These are phyloP conservation scores for Hemistola chrysoprasaria DNA, from an alignment of 2,888 invertebrate species.

Conservation along the genomic window DNA sequence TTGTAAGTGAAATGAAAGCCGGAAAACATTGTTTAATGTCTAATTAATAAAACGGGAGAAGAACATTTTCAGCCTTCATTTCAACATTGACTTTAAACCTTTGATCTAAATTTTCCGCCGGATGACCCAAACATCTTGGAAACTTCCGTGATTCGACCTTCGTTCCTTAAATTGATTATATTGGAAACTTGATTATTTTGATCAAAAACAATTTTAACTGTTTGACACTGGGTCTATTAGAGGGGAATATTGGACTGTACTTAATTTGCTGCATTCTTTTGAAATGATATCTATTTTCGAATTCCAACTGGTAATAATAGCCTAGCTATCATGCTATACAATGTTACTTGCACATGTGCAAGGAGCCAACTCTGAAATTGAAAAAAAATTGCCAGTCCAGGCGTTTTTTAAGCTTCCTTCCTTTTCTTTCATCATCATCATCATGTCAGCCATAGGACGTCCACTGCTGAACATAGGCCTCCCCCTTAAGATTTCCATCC, in stretches of 20 bases:
- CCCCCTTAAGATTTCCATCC: too few relatives aligned
- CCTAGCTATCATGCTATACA: too few relatives aligned
- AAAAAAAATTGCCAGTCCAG: too few relatives aligned
- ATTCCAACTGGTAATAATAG: too few relatives aligned
- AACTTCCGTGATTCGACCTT: slow-evolving; percentile 23
- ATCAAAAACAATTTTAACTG: slow-evolving; percentile 16
- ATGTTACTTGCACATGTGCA: too few relatives aligned
- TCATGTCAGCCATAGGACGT: too few relatives aligned
- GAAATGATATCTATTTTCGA: too few relatives aligned
- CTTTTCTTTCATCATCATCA: too few relatives aligned
- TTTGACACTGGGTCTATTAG: slow-evolving; percentile 11
- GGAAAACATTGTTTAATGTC: slow-evolving; percentile 12
- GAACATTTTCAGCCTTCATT: slow-evolving; percentile 24
- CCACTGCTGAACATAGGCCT: too few relatives aligned
- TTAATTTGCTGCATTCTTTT: too few relatives aligned
- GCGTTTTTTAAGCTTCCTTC: too few relatives aligned
- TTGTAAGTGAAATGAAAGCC: slow-evolving; percentile 13
- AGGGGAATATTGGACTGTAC: too few relatives aligned
- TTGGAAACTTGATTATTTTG: slow-evolving; percentile 24
- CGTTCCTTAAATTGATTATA: slow-evolving; percentile 23
- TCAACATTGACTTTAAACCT: slow-evolving; percentile 25
- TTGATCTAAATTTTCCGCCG: slow-evolving; percentile 29
- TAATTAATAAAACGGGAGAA: slow-evolving; percentile 20
- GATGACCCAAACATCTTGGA: slow-evolving; percentile 26
- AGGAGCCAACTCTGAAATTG: background rate